Base-by-base conservation (phyloP, 2,888 invertebrate species). In the Drosophila helvetica region DNA sequence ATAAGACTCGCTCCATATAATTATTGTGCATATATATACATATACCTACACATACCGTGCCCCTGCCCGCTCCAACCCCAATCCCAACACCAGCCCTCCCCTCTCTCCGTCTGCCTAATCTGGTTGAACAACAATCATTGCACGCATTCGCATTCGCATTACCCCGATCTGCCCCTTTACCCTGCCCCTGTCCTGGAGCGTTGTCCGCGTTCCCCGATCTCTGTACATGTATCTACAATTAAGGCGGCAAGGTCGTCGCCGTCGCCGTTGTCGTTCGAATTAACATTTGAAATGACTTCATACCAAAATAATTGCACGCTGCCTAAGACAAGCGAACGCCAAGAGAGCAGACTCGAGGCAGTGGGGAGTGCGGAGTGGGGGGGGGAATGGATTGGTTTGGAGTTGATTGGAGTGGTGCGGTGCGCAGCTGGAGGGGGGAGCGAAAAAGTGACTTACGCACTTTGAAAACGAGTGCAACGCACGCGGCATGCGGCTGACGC, bases 231-330 rank as follows among this genome's bases (percentile, higher is more conserved):
- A 22, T 22, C 22, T 33, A 75, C 79, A 85, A 81, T 81, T 81
- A 76, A 66, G 72, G 82, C 64, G 79, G 80, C 86, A 80, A 80
- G 80, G 80, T 80, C 80, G 79, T 71, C 68, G 79, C 33, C 53
- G 59, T 45, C 42, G 52, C 22, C 27, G 43, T 66, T 38, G 61
- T 33, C 25, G 46, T 56, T 61, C 51, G 66, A 75, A 80, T 80
- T 80, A 78, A 71, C 75, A 80, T 80, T 80, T 67, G 63, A 64
- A 83, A 80, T 85, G 78, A 74, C 83, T 79, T 79, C 82, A 85
- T 80, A 82, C 58, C 9, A 70, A 72, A 62, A 67, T 72, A 85
- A 80, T 79, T 85, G 80, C 60, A 71, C 69, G 55, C 65, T n/a
- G 38, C n/a, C 38, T 51, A 54, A 33, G 47, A 18, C 9, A 25